These are phyloP conservation scores for Aspidiotus destructor DNA, from an alignment of 2,888 invertebrate genomes.

Conservation along the genomic window DNA sequence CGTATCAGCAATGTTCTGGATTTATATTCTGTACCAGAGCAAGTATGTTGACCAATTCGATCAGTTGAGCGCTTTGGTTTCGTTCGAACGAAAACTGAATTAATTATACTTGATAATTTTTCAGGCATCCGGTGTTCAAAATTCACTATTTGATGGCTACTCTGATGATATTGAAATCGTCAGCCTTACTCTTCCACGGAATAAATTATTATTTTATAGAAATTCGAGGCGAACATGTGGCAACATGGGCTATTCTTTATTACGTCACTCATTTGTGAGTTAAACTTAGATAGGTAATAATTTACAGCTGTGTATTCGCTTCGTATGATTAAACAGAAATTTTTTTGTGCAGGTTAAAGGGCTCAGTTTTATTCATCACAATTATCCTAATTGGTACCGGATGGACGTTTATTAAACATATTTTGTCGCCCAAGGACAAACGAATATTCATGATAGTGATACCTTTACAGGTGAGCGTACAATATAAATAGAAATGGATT, in stretches of 20 bases:
- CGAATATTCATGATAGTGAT: conserved; percentile 96
- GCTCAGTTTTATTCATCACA: conserved; percentile 88
- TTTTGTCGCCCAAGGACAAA: conserved; percentile 90
- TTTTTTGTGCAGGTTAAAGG: conserved; percentile 57
- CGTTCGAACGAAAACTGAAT: neutral
- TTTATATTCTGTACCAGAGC: conserved; percentile 72
- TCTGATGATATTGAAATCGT: conserved; percentile 79
- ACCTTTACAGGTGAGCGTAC: conserved; percentile 69
- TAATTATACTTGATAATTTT: conserved; percentile 38
- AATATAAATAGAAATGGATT: too few species aligned
- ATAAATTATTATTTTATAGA: conserved; percentile 92
- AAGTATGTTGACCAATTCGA: conserved; percentile 44
- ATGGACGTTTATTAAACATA: conserved; percentile 97
- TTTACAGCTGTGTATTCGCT: neutral
- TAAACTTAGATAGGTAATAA: conserved; percentile 13
- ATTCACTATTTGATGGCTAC: conserved; percentile 96
- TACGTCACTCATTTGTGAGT: conserved; percentile 94
- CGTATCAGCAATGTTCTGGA: conserved; percentile 83
- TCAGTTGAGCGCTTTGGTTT: too few species aligned
- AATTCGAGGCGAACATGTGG: conserved; percentile 82
- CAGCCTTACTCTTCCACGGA: conserved; percentile 89
- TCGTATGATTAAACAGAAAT: neutral
- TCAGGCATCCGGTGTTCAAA: conserved; percentile 73
- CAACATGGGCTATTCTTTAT: conserved; percentile 94
- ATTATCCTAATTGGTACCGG: conserved; percentile 95